A percentile compares a stretch with the other conserved stretches of the same genome.
Evolutionary conservation across 2,113 vertebrate species (phyloP).

Genomic region (Callopanchax toddi): DNA sequence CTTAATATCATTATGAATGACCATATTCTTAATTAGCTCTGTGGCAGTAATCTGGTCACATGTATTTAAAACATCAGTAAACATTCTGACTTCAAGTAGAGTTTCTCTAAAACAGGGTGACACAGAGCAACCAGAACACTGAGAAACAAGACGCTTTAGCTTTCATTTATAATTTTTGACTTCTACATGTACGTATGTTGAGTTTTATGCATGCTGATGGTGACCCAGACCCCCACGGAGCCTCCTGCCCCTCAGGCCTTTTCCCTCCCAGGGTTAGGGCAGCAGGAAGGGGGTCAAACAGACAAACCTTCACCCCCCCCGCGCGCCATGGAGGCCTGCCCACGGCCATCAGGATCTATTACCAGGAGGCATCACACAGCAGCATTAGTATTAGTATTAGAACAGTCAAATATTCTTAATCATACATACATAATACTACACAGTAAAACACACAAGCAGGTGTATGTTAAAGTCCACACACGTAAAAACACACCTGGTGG

Average conservation of each 20-base stretch:
- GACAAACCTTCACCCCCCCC: slow-evolving; percentile 60
- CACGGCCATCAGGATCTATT: slow-evolving; percentile 74
- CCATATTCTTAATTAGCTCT: too few species aligned
- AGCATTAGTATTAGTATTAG: not conserved
- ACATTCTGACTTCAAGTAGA: too few species aligned
- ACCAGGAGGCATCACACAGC: slow-evolving; percentile 53
- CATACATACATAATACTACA: not conserved
- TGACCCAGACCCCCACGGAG: slow-evolving; percentile 63
- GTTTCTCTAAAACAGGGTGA: too few species aligned
- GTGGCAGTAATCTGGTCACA: too few species aligned
- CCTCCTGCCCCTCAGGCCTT: slow-evolving; percentile 41
- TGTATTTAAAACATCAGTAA: too few species aligned
- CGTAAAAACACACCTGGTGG: slow-evolving; percentile 42
- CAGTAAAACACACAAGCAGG: not conserved
- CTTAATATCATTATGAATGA: too few species aligned
- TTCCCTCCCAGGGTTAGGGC: slow-evolving; percentile 56
- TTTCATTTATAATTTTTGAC: too few species aligned
- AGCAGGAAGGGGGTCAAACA: slow-evolving; percentile 67
- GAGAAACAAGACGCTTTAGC: too few species aligned
- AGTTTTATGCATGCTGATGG: slow-evolving; percentile 73
- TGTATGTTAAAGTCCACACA: too few species aligned
- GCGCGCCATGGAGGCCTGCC: slow-evolving; percentile 71
- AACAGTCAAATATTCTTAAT: not conserved
- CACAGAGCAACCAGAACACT: too few species aligned
- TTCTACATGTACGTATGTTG: slow-evolving; percentile 57